Evolutionary conservation across 2,113 vertebrate genomes (phyloP).

Genomic region (Hemiscyllium ocellatum): DNA sequence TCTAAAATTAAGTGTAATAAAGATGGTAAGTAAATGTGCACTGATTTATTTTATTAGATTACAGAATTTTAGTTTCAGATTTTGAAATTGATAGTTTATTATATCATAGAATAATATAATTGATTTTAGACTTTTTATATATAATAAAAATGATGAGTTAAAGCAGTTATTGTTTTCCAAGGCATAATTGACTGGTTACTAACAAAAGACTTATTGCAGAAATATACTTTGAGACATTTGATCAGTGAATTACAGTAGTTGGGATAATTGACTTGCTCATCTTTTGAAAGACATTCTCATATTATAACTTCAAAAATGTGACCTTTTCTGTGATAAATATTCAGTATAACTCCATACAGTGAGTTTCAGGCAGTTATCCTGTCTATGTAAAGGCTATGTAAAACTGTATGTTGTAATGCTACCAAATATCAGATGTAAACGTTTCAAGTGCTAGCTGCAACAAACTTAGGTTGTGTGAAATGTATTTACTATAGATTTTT

Average conservation of each 20-base stretch:
- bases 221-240: constrained; percentile 11
- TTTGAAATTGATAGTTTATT: constrained; percentile 30
- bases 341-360: constrained; percentile 4
- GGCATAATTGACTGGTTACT: background rate
- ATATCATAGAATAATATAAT: constrained; percentile 29
- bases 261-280: constrained; percentile 23
- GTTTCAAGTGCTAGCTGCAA: constrained; percentile 11
- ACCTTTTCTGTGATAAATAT: constrained; percentile 32
- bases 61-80: constrained; percentile 31
- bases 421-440: constrained; percentile 34
- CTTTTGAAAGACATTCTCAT: background rate
- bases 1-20: background rate
- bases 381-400: constrained; percentile 9
- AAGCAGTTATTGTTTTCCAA: background rate
- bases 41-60: constrained; percentile 36
- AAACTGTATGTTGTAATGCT: background rate
- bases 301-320: background rate
- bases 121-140: constrained; percentile 32
- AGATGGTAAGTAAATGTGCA: constrained; percentile 15
- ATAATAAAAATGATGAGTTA: background rate
- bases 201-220: constrained; percentile 3
- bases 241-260: background rate
- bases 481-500: constrained; percentile 9
- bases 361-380: constrained; percentile 10
- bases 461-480: constrained; percentile 14